These are phyloP conservation scores for Drosophila sp. DNA, from an alignment of 1,140 invertebrate genomes.

Conservation along the genomic window DNA sequence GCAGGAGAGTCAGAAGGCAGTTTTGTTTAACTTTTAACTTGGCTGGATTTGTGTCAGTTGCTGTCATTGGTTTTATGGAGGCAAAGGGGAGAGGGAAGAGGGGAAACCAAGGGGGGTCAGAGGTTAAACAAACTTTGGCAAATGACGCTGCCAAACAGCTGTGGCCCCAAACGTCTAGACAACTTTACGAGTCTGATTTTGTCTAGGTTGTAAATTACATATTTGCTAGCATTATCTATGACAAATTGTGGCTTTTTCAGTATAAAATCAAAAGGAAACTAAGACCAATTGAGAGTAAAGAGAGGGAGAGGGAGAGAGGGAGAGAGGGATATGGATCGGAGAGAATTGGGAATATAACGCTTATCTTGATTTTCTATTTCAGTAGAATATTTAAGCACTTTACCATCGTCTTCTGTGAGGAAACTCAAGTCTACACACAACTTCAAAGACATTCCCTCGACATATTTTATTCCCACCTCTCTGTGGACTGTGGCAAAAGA, in stretches of 20 bases:
- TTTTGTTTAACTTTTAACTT: conserved; percentile 73
- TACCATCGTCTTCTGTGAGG: background rate
- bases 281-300: background rate
- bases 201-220: conserved; percentile 56
- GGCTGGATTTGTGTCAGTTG: conserved; percentile 63
- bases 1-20: conserved; percentile 36
- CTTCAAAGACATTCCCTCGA: background rate
- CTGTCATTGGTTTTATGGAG: conserved; percentile 29
- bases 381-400: no score
- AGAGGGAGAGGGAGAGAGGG: background rate
- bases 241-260: conserved; percentile 36
- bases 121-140: conserved; percentile 36
- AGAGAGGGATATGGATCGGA: no score
- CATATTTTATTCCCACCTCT: background rate
- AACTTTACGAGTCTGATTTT: conserved; percentile 44
- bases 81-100: background rate
- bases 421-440: background rate
- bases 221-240: conserved; percentile 52
- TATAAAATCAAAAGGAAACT: background rate
- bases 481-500: background rate
- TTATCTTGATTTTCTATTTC: no score
- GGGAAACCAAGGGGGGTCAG: background rate
- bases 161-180: conserved; percentile 45
- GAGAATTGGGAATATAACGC: no score
- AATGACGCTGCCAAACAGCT: conserved; percentile 45